These are phyloP conservation scores for Globodera rostochiensis DNA, from an alignment of 1,140 invertebrate species.

Conservation along the genomic window DNA sequence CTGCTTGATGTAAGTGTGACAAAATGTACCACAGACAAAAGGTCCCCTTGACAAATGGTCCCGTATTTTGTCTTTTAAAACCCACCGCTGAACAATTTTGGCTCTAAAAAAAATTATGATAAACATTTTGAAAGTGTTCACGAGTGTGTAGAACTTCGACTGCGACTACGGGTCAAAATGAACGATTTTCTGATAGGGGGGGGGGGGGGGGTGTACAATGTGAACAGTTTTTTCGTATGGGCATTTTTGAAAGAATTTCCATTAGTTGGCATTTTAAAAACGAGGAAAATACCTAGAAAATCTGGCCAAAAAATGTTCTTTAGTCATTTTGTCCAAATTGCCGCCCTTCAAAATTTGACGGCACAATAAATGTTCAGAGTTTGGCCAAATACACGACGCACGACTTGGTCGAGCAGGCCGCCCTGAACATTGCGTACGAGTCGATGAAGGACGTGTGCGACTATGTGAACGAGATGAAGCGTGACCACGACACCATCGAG, in stretches of 20 bases:
- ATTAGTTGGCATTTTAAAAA: not conserved
- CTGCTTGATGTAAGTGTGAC: constrained; percentile 64
- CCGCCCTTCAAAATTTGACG: not conserved
- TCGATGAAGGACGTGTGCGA: constrained; percentile 66
- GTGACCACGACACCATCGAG: constrained; percentile 67
- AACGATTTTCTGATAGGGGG: too few species aligned
- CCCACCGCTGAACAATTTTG: too few species aligned
- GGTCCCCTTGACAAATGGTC: too few species aligned
- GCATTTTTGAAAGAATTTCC: too few species aligned
- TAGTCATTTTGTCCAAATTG: not conserved
- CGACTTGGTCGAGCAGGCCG: not conserved
- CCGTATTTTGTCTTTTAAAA: too few species aligned
- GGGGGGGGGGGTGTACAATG: too few species aligned
- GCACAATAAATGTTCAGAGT: not conserved
- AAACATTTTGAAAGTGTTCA: too few species aligned
- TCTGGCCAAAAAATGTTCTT: constrained; percentile 1
- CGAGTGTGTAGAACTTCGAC: too few species aligned
- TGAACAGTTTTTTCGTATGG: too few species aligned
- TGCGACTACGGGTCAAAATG: too few species aligned
- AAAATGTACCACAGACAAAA: too few species aligned
- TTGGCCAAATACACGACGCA: constrained; percentile 21
- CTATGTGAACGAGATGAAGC: constrained; percentile 68
- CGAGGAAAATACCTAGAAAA: constrained; percentile 9
- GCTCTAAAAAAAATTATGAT: too few species aligned
- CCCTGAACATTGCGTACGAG: constrained; percentile 29